These are phyloP conservation scores for Nemapogon koenigi DNA, from an alignment of 2,888 invertebrate genomes.

Conservation along the genomic window DNA sequence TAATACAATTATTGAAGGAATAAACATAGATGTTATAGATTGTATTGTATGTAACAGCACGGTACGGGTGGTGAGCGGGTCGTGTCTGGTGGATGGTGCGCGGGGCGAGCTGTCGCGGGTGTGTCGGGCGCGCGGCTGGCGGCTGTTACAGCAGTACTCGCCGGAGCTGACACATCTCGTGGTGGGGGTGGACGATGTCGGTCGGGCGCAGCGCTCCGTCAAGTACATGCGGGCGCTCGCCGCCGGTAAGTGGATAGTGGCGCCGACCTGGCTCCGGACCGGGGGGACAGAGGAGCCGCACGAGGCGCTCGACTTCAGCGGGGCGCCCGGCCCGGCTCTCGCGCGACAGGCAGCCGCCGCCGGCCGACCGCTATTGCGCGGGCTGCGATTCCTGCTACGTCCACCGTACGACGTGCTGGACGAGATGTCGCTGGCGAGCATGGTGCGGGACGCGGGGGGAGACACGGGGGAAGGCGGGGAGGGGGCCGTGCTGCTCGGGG, in stretches of 20 bases:
- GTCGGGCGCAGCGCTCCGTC: slow-evolving; percentile 48
- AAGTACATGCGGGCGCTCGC: slow-evolving; percentile 66
- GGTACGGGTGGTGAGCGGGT: slow-evolving; percentile 1
- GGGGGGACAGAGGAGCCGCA: neutral
- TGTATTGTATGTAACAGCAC: no score
- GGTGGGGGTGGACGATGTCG: slow-evolving; percentile 46
- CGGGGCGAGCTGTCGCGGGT: neutral
- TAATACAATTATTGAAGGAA: neutral
- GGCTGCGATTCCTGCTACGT: neutral
- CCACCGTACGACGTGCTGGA: slow-evolving; percentile 55
- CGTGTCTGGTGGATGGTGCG: neutral
- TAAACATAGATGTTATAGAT: neutral
- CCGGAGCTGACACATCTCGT: slow-evolving; percentile 48
- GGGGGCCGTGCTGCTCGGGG: slow-evolving; percentile 44
- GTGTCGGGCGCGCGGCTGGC: slow-evolving; percentile 24
- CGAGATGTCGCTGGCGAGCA: no score
- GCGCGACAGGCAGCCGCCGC: neutral
- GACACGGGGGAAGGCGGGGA: slow-evolving; percentile 56
- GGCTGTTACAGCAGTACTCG: slow-evolving; percentile 36
- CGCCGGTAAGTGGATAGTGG: slow-evolving; percentile 64
- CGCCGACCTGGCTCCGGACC: slow-evolving; percentile 54
- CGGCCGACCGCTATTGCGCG: neutral
- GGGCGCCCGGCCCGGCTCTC: neutral
- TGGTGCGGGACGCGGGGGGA: slow-evolving; percentile 52
- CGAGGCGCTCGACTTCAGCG: slow-evolving; percentile 1